Percentiles rank a stretch among this genome's conserved stretches.
These are phyloP conservation scores for Peromyscus eremicus DNA, from an alignment of 2,797 vertebrate genomes.

Conservation along the genomic window DNA sequence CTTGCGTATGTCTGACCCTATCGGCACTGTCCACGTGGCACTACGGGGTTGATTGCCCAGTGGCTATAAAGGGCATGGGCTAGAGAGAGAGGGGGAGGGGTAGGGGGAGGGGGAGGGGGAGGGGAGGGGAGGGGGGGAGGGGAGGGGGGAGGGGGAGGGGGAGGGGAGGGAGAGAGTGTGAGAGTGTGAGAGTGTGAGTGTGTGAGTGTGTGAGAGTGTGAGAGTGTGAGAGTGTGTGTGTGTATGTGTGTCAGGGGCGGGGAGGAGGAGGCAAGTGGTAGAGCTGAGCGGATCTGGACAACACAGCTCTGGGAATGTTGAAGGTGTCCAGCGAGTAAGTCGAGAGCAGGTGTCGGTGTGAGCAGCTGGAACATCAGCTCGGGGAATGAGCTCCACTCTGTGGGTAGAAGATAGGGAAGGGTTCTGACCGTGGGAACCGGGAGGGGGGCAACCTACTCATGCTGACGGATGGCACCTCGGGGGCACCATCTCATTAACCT, in stretches of 20 bases:
- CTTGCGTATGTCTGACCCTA: too few relatives aligned
- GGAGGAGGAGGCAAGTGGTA: not conserved
- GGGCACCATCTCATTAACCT: not conserved
- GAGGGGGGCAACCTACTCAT: not conserved
- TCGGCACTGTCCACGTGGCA: too few relatives aligned
- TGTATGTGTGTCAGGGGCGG: not conserved
- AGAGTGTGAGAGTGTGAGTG: too few relatives aligned
- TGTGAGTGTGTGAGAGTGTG: too few relatives aligned
- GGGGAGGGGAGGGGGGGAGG: too few relatives aligned
- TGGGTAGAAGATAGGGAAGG: constrained; percentile 69
- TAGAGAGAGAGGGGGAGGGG: too few relatives aligned
- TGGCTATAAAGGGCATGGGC: too few relatives aligned
- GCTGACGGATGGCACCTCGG: not conserved
- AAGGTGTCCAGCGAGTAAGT: constrained; percentile 39
- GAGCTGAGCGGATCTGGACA: not conserved
- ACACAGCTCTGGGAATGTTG: fast-evolving
- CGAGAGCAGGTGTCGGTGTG: constrained; percentile 47
- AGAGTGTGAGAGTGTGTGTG: too few relatives aligned
- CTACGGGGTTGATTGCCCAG: too few relatives aligned
- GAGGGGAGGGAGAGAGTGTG: too few relatives aligned
- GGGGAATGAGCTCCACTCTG: constrained; percentile 1
- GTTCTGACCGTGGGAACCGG: constrained; percentile 71
- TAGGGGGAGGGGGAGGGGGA: too few relatives aligned
- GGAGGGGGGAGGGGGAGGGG: too few relatives aligned
- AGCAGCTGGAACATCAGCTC: constrained; percentile 74